Evolutionary conservation across 2,797 vertebrate genomes (phyloP).

Genomic region (Etheostoma perlongum): DNA sequence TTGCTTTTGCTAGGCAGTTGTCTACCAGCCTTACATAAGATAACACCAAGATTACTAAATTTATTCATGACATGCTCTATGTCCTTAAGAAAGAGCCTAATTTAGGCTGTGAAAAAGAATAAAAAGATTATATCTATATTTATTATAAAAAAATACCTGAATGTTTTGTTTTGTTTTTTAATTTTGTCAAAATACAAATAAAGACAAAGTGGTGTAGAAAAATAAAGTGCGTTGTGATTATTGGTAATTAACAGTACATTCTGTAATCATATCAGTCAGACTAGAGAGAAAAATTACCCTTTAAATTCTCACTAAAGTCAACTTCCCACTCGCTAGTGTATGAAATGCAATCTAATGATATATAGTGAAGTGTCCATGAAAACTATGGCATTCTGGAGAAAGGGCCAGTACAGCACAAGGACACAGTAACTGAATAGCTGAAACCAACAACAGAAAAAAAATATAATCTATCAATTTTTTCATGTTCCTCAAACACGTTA

Average conservation of each 20-base stretch:
- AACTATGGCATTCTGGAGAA: background rate
- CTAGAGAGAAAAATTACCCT: background rate
- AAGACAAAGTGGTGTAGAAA: too few relatives aligned
- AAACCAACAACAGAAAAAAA: background rate
- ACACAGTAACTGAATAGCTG: background rate
- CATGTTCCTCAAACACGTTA: background rate
- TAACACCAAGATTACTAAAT: background rate
- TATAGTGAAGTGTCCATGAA: conserved; percentile 1
- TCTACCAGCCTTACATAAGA: too few relatives aligned
- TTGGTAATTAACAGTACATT: background rate
- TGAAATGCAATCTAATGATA: conserved; percentile 22
- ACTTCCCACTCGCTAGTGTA: background rate
- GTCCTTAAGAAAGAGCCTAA: background rate
- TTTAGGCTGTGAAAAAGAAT: background rate
- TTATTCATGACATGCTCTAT: background rate
- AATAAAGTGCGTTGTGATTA: background rate
- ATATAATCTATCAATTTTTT: background rate
- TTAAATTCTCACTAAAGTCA: conserved; percentile 25
- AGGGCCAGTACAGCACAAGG: background rate
- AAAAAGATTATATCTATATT: background rate
- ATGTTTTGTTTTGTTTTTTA: too few relatives aligned
- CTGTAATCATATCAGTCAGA: background rate
- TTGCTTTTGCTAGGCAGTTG: too few relatives aligned
- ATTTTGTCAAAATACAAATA: background rate
- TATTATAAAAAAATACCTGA: background rate